phyloP scores from a whole-genome alignment of 2,113 vertebrate genomes.

The Toxotes chatareus region DNA sequence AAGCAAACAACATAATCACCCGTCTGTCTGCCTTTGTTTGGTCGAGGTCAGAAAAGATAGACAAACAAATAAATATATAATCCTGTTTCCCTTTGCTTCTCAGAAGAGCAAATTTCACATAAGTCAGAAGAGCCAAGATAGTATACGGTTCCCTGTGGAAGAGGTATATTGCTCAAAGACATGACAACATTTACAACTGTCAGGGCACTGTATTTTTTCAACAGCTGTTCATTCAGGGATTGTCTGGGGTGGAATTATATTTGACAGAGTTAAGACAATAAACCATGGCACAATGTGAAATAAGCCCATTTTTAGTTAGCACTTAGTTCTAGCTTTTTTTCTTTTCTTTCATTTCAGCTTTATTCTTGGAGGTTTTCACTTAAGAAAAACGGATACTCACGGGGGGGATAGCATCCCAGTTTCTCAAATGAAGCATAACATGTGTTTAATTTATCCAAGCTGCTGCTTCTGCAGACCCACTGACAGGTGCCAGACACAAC shows the following conservation, averaged over 20 bases:
- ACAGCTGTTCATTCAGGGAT: slow-evolving; percentile 31
- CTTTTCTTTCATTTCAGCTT: slow-evolving; percentile 32
- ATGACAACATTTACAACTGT: slow-evolving; percentile 32
- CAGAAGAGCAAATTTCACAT: slow-evolving; percentile 33
- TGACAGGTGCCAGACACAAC: slow-evolving; percentile 72
- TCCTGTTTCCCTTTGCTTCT: slow-evolving; percentile 9
- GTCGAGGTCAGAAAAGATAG: slow-evolving; percentile 42
- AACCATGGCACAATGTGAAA: neutral
- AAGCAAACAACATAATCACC: slow-evolving; percentile 59
- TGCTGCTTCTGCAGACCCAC: slow-evolving; percentile 59
- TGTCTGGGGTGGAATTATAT: slow-evolving; percentile 18
- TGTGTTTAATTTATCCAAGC: slow-evolving; percentile 76
- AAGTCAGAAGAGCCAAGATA: slow-evolving; percentile 15
- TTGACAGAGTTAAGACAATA: slow-evolving; percentile 30
- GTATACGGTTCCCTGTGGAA: slow-evolving; percentile 11
- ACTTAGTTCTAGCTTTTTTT: neutral
- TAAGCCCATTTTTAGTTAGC: slow-evolving; percentile 12
- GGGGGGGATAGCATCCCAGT: slow-evolving; percentile 38
- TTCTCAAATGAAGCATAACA: slow-evolving; percentile 69
- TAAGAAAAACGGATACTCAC: slow-evolving; percentile 34
- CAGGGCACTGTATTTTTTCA: slow-evolving; percentile 12
- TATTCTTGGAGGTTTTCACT: slow-evolving; percentile 56
- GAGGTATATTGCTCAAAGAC: slow-evolving; percentile 26
- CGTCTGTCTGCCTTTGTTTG: slow-evolving; percentile 45
- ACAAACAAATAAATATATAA: slow-evolving; percentile 50